Evolutionary conservation across 2,797 vertebrate genomes (phyloP).

Genomic region (Helicolenus hilgendorfi): DNA sequence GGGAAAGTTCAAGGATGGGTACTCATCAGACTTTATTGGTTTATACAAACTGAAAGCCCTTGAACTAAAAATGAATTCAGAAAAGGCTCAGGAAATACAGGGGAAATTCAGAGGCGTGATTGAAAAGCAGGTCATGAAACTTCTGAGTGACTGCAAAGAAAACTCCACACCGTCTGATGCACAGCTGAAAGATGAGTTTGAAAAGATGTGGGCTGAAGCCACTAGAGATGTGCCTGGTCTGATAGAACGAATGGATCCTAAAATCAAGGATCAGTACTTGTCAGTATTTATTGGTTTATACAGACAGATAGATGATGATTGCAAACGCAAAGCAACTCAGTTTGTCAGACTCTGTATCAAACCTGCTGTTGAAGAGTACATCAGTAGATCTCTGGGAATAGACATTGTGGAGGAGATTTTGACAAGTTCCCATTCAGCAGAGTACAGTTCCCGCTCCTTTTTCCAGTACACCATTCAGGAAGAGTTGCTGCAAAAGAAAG

Average conservation of each 20-base stretch:
- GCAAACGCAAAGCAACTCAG: conserved; percentile 60
- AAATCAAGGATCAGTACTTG: too few species aligned
- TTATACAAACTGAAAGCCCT: conserved; percentile 61
- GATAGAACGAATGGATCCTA: too few species aligned
- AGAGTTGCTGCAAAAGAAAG: conserved; percentile 51
- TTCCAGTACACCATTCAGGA: conserved; percentile 75
- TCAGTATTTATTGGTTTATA: too few species aligned
- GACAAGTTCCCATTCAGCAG: conserved; percentile 24
- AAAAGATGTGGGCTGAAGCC: too few species aligned
- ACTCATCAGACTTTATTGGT: conserved; percentile 61
- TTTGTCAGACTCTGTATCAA: conserved; percentile 73
- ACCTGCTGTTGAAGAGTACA: conserved; percentile 67
- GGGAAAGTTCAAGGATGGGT: conserved; percentile 44
- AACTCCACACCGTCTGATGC: not conserved
- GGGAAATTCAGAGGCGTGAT: conserved; percentile 43
- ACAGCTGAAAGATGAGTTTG: too few species aligned
- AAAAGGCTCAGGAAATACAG: conserved; percentile 40
- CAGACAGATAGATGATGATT: not conserved
- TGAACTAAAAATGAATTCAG: not conserved
- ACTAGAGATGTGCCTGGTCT: not conserved
- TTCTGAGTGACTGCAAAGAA: conserved; percentile 50
- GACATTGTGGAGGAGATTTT: conserved; percentile 77
- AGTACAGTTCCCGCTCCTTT: conserved; percentile 63
- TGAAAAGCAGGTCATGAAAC: conserved; percentile 53
- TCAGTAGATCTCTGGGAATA: conserved; percentile 70